Conservation (phyloP, 2,113 vertebrate genomes). For the Heteronetta atricapilla region DNA sequence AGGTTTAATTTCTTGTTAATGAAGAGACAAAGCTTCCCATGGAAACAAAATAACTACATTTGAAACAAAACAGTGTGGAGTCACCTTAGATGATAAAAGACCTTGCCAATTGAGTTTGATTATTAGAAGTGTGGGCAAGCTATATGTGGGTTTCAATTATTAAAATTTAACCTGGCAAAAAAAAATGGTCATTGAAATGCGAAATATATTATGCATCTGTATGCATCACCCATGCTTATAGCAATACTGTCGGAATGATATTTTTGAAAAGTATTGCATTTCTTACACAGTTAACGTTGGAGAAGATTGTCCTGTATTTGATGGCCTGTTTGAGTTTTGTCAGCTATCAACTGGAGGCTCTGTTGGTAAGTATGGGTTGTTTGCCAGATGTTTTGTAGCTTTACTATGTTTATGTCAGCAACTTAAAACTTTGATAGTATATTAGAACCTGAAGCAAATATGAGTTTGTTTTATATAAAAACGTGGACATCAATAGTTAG, state of each 20-base stretch:
- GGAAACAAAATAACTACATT: neutral
- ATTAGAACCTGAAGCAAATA: neutral
- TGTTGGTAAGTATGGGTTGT: constrained; percentile 76
- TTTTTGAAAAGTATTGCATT: neutral
- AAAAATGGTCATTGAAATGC: neutral
- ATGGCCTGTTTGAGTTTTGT: constrained; percentile 87
- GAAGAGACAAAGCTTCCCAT: neutral
- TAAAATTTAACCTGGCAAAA: neutral
- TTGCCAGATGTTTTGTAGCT: neutral
- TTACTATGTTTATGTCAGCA: neutral
- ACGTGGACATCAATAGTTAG: neutral
- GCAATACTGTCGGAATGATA: neutral
- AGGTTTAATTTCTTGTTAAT: rapidly evolving
- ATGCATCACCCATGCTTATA: neutral
- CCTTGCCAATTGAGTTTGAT: neutral
- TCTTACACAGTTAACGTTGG: constrained; percentile 83
- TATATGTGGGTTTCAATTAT: neutral
- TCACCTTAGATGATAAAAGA: neutral
- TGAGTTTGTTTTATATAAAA: neutral
- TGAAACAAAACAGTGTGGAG: neutral
- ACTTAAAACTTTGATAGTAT: neutral
- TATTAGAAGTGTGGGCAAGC: neutral
- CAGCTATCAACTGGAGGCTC: constrained; percentile 86
- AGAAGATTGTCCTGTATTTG: constrained; percentile 87
- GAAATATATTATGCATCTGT: neutral